Conservation (phyloP, 2,888 invertebrate genomes). For the Conchocele bisecta region DNA sequence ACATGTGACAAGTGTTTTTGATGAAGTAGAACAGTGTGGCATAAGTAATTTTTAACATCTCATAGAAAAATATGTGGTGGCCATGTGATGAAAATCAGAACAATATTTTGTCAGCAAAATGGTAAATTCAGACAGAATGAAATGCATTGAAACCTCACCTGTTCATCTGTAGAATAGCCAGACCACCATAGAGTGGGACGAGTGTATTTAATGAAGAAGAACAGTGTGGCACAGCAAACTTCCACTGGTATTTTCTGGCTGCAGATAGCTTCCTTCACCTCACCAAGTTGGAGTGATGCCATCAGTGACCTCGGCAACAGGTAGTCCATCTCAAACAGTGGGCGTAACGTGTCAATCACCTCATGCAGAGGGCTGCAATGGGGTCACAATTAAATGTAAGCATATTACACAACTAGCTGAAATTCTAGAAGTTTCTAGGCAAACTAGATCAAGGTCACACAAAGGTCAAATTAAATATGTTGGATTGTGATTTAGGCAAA, state of each 20-base stretch:
- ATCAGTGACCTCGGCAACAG: constrained; percentile 1
- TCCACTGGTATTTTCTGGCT: constrained; percentile 1
- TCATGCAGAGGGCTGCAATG: background rate
- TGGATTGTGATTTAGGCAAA: too few relatives aligned
- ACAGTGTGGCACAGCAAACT: background rate
- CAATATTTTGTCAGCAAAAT: too few relatives aligned
- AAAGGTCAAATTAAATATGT: too few relatives aligned
- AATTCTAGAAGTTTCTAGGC: too few relatives aligned
- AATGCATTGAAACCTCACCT: background rate
- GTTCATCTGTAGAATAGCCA: background rate
- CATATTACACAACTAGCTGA: too few relatives aligned
- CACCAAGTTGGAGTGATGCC: background rate
- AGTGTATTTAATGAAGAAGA: background rate
- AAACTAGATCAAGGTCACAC: too few relatives aligned
- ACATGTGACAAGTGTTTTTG: too few relatives aligned
- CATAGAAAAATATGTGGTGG: too few relatives aligned
- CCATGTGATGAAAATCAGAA: too few relatives aligned
- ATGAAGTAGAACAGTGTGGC: too few relatives aligned
- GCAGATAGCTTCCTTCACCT: constrained; percentile 1
- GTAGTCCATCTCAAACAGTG: constrained; percentile 10
- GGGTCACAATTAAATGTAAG: background rate
- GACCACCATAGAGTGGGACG: background rate
- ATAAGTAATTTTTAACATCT: too few relatives aligned
- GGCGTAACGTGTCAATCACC: background rate
- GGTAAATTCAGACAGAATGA: too few relatives aligned